Base-by-base conservation (phyloP, 2,113 vertebrate genomes). In the Pseudorectes ferrugineus region DNA sequence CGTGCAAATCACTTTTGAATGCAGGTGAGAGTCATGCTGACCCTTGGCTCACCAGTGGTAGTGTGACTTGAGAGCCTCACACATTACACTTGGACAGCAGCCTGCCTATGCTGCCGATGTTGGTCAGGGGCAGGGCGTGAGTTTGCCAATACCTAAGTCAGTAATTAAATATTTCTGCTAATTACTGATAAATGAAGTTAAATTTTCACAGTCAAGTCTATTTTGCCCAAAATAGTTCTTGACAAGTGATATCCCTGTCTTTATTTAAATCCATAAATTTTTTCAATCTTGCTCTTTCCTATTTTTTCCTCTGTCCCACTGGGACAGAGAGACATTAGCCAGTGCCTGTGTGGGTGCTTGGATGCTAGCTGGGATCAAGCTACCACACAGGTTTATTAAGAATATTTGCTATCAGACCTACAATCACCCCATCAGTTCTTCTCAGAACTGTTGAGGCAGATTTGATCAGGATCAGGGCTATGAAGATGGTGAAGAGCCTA, bases 71-170 rank as follows among this genome's bases (percentile, higher is more conserved):
- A 84, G 33, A 86, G 10, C 16, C 29, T 58, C 33, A 38, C 20
- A 35, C 12, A 6, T n/a, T 43, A 55, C 6, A 15, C 5, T 19
- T 38, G 12, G 29, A 19, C 12, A 65, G 29, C 35, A 72, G 25
- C 28, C 48, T 63, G 12, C 15, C 38, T 38, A 18, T 1, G 1
- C 26, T 76, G 20, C 18, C 0, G 0, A 9, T 51, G 35, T 15
- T 5, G 2, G 21, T 46, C 12, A 65, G 43, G 16, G 14, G 14
- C 10, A 83, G 11, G 12, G 11, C 42, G 18, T 42, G 43, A 42
- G 23, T 79, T 89, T 72, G 35, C 20, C 43, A 75, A 11, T 62
- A 66, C 0, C 10, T 58, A n/a, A 55, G 42, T 28, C 5, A 2
- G 3, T 62, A 88, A 75, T 24, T 63, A 58, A 77, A 48, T 88